Evolutionary conservation across 2,888 invertebrate species (phyloP).

Genomic region (Heteropelma amictum): DNA sequence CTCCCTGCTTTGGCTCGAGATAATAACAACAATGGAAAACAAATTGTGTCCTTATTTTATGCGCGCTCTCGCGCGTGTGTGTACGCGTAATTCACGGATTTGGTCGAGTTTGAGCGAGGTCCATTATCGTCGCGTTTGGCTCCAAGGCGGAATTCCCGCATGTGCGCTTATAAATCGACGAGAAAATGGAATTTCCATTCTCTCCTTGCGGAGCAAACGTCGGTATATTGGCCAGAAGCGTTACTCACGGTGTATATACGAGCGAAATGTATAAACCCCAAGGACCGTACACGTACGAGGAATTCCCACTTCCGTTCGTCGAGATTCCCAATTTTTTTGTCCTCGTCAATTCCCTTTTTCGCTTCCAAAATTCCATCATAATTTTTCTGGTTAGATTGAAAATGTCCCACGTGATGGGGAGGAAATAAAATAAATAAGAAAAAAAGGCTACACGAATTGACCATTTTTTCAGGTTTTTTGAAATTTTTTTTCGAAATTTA

Average conservation of each 20-base stretch:
- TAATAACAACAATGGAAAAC: constrained; percentile 4
- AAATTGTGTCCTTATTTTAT: constrained; percentile 6
- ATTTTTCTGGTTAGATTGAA: no score
- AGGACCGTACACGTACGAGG: neutral
- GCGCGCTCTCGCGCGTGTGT: neutral
- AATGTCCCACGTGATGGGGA: no score
- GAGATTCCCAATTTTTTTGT: no score
- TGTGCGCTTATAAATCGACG: constrained; percentile 30
- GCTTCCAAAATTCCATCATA: no score
- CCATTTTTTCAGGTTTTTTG: no score
- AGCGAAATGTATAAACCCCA: neutral
- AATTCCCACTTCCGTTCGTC: neutral
- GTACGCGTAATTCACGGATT: constrained; percentile 11
- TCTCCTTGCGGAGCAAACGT: constrained; percentile 19
- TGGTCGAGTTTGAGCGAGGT: constrained; percentile 31
- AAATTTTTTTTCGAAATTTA: no score
- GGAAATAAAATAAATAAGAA: no score
- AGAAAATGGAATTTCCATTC: constrained; percentile 54
- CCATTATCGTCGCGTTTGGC: constrained; percentile 26
- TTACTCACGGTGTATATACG: constrained; percentile 8
- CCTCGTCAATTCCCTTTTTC: no score
- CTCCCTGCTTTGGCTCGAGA: neutral
- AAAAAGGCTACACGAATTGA: no score
- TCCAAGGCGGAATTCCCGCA: constrained; percentile 1
- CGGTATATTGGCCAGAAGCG: constrained; percentile 37